These are phyloP conservation scores for Montipora efflorescens DNA, from an alignment of 64 coral and sea anemone genomes.

Conservation along the genomic window DNA sequence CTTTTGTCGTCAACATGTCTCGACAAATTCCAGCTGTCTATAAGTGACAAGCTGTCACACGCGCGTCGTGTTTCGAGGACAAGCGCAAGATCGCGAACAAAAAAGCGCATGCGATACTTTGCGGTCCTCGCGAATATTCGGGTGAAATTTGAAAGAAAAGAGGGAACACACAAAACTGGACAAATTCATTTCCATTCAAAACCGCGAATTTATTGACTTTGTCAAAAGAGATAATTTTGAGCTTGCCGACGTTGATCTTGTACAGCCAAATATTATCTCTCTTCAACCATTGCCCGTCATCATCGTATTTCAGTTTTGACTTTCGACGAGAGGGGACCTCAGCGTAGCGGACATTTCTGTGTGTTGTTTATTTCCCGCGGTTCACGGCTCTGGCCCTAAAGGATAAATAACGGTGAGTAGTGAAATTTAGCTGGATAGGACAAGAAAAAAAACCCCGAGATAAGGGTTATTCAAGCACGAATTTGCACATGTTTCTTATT, in stretches of 20 bases:
- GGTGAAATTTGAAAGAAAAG: too few relatives aligned
- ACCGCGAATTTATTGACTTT: background rate
- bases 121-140: too few relatives aligned
- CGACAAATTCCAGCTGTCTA: too few relatives aligned
- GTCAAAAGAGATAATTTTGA: background rate
- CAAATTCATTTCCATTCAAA: background rate
- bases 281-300: background rate
- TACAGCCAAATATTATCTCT: slow-evolving; percentile 1
- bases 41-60: too few relatives aligned
- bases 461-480: background rate
- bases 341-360: background rate
- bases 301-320: slow-evolving; percentile 39
- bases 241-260: background rate
- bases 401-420: background rate
- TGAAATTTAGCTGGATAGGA: background rate
- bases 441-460: background rate
- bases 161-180: too few relatives aligned
- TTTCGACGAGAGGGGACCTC: background rate
- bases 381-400: background rate
- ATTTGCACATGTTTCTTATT: background rate
- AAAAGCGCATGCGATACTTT: too few relatives aligned
- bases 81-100: too few relatives aligned
- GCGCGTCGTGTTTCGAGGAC: too few relatives aligned
- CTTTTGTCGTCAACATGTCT: too few relatives aligned
- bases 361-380: background rate